A percentile compares a stretch with the other conserved stretches of the same genome.
Evolutionary conservation across 1,140 invertebrate genomes (phyloP).

Genomic region (Brachionus rubens): DNA sequence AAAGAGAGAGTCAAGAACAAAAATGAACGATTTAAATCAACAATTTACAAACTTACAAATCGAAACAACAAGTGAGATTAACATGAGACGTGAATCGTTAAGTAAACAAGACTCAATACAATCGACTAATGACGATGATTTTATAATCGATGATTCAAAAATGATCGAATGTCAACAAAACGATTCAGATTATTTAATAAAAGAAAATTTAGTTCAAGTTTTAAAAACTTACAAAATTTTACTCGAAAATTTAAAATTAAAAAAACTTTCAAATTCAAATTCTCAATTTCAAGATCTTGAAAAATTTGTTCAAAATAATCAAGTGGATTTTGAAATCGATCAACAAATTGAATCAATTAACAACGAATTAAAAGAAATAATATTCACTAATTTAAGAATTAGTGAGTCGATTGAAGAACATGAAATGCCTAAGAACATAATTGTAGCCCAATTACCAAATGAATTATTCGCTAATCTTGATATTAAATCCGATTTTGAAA

Average conservation of each 20-base stretch:
- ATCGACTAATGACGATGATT: background rate
- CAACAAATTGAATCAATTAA: constrained; percentile 16
- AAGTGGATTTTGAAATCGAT: background rate
- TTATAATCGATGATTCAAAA: constrained; percentile 35
- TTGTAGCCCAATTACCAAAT: constrained; percentile 20
- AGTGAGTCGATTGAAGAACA: constrained; percentile 13
- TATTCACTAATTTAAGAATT: constrained; percentile 33
- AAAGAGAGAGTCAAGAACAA: background rate
- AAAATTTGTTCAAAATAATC: no score
- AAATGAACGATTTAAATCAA: constrained; percentile 42
- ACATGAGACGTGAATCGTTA: background rate
- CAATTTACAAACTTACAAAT: background rate
- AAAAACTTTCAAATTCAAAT: background rate
- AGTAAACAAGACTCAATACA: constrained; percentile 7
- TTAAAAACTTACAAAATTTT: constrained; percentile 33
- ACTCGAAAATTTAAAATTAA: background rate
- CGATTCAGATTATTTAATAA: constrained; percentile 3
- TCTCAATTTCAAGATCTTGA: background rate
- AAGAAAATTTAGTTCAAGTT: constrained; percentile 11
- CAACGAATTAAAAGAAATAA: constrained; percentile 12
- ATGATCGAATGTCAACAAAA: constrained; percentile 39
- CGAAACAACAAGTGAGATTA: background rate
- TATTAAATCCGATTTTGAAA: constrained; percentile 31
- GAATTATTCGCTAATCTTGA: constrained; percentile 24
- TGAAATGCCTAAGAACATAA: constrained; percentile 33